These are phyloP conservation scores for Tympanoctomys barrerae DNA, from an alignment of 2,797 vertebrate species.

Conservation along the genomic window DNA sequence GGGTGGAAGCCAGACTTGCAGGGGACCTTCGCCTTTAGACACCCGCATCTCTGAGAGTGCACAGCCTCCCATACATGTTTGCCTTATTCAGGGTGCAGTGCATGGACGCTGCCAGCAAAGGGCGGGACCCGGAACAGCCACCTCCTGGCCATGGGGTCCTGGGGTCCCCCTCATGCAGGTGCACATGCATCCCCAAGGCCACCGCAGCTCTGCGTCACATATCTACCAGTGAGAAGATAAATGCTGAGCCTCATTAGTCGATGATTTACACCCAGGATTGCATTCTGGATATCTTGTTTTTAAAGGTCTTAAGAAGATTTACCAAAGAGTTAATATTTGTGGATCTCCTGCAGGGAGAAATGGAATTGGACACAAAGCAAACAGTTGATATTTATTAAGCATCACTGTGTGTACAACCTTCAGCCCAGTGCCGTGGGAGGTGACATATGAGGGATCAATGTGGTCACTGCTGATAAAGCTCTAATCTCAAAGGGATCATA, in stretches of 20 bases:
- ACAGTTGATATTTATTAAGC: conserved; percentile 56
- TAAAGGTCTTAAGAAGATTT: not conserved
- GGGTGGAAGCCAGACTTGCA: not conserved
- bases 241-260: too few relatives aligned
- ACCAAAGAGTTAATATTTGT: conserved; percentile 29
- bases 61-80: too few relatives aligned
- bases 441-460: not conserved
- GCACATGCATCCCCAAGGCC: rapidly evolving
- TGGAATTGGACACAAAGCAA: not conserved
- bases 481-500: rapidly evolving
- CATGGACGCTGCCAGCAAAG: not conserved
- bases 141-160: rapidly evolving
- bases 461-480: not conserved
- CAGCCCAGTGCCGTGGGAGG: not conserved
- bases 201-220: not conserved
- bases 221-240: not conserved
- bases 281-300: not conserved
- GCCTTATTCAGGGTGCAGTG: too few relatives aligned
- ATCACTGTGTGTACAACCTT: not conserved
- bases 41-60: not conserved
- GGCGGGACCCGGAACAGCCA: rapidly evolving
- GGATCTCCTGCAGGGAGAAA: not conserved
- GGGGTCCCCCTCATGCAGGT: rapidly evolving
- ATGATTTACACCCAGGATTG: rapidly evolving
- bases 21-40: not conserved